A percentile compares a stretch with the other conserved stretches of the same genome.
Evolutionary conservation across 1,140 invertebrate genomes (phyloP).

Genomic region (Euura saliciscinereae): DNA sequence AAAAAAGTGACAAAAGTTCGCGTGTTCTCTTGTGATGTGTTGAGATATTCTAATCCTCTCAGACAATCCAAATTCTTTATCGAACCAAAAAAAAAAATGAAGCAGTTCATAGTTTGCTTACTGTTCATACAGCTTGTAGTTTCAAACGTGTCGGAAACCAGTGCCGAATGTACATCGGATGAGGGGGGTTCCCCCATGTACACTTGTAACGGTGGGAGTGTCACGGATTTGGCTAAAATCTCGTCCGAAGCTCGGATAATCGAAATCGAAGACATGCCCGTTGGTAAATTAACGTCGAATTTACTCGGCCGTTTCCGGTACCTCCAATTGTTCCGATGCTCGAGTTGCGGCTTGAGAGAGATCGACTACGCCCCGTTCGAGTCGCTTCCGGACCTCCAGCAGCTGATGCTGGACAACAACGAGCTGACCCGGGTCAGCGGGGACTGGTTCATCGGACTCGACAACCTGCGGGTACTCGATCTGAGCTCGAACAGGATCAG

Average conservation of each 20-base stretch:
- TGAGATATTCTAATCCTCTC: not conserved
- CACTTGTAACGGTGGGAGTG: slow-evolving; percentile 39
- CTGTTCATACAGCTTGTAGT: not conserved
- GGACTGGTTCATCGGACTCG: slow-evolving; percentile 44
- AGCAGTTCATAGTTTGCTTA: not conserved
- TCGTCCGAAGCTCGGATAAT: slow-evolving; percentile 43
- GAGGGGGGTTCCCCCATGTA: slow-evolving; percentile 21
- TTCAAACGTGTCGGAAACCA: not conserved
- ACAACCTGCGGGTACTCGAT: slow-evolving; percentile 49
- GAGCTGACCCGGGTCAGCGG: slow-evolving; percentile 35
- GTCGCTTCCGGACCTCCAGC: slow-evolving; percentile 42
- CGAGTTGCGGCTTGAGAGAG: slow-evolving; percentile 44
- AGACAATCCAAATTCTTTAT: not conserved
- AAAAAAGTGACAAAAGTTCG: not conserved
- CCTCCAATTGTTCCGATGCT: slow-evolving; percentile 45
- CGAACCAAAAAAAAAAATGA: not conserved
- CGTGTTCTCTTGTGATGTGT: slow-evolving; percentile 14
- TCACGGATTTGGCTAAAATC: slow-evolving; percentile 38
- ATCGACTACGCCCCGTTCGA: slow-evolving; percentile 47
- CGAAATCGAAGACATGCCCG: slow-evolving; percentile 40
- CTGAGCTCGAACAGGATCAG: slow-evolving; percentile 51
- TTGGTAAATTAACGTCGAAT: slow-evolving; percentile 32
- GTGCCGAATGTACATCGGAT: not conserved
- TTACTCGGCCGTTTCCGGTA: slow-evolving; percentile 45
- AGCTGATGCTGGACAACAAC: slow-evolving; percentile 50